Percentiles rank a stretch among this genome's conserved stretches.
phyloP scores from a whole-genome alignment of 2,797 vertebrate species.

The Tenualosa thibaudeaui region DNA sequence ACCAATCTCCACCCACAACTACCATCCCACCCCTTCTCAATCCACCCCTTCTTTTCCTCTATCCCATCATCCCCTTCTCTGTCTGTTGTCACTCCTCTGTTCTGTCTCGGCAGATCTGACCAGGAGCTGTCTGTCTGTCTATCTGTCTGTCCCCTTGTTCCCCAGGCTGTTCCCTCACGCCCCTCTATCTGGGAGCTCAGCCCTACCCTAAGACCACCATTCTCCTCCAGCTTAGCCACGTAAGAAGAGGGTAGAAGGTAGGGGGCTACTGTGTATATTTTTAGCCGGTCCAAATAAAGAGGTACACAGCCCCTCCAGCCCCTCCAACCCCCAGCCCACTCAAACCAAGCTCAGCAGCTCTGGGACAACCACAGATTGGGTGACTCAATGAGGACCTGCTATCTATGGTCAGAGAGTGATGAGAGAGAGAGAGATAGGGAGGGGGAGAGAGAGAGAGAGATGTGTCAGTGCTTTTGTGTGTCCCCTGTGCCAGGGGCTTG shows the following conservation, averaged over 20 bases:
- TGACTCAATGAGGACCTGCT: constrained; percentile 59
- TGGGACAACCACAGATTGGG: constrained; percentile 41
- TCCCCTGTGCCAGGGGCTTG: not conserved
- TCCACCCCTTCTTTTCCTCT: not conserved
- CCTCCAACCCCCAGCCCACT: constrained; percentile 35
- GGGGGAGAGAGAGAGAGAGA: not conserved
- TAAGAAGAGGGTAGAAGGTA: constrained; percentile 15
- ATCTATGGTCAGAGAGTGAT: constrained; percentile 68
- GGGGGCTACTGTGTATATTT: constrained; percentile 83
- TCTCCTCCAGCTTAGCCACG: not conserved
- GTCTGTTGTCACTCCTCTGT: not conserved
- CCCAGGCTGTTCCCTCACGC: not conserved
- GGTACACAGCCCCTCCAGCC: constrained; percentile 61
- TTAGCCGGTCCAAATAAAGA: constrained; percentile 83
- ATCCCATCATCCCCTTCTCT: not conserved
- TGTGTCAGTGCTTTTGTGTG: constrained; percentile 16
- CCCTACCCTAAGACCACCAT: constrained; percentile 1
- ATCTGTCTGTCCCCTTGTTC: not conserved
- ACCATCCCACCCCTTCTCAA: not conserved
- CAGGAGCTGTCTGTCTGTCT: not conserved
- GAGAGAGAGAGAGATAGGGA: not conserved
- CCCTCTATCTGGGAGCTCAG: not conserved
- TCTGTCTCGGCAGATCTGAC: not conserved
- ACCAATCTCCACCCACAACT: not conserved
- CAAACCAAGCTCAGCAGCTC: constrained; percentile 14